Conservation (phyloP, 2,113 vertebrate genomes). For the Calypte anna region DNA sequence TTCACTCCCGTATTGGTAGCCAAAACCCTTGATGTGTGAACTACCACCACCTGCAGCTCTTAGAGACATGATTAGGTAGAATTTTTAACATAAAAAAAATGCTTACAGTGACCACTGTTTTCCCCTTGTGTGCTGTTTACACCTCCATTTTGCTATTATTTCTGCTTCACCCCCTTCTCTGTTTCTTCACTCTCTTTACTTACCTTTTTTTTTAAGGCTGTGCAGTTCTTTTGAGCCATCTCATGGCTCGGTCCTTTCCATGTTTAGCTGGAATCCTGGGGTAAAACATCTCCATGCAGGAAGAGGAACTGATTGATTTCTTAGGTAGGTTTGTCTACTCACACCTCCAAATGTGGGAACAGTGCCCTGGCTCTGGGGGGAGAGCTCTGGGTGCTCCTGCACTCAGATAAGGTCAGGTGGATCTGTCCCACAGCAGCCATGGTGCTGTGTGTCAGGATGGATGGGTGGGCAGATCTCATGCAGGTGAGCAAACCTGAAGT, state of each 20-base stretch:
- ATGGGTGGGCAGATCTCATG: not conserved
- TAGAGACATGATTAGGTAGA: slow-evolving; percentile 17
- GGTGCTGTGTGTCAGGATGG: not conserved
- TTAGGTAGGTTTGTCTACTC: not conserved
- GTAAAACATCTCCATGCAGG: not conserved
- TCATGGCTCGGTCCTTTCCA: not conserved
- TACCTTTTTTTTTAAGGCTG: not conserved
- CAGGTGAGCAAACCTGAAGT: not conserved
- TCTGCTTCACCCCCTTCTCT: not conserved
- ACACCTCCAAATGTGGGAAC: not conserved
- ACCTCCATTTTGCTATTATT: not conserved
- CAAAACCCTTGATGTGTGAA: not conserved
- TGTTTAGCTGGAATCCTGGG: not conserved
- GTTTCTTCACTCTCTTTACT: slow-evolving; percentile 17
- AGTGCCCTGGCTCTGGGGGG: not conserved
- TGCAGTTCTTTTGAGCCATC: not conserved
- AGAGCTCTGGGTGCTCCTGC: not conserved
- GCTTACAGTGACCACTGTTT: slow-evolving; percentile 24
- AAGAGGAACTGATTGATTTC: not conserved
- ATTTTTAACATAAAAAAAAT: slow-evolving; percentile 26
- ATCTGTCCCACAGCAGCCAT: rapidly evolving
- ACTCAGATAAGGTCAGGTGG: not conserved
- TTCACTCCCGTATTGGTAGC: not conserved
- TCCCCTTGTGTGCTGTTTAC: not conserved
- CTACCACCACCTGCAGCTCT: not conserved